Base-by-base conservation (phyloP, 2,113 vertebrate genomes). In the Saguinus imperator region DNA sequence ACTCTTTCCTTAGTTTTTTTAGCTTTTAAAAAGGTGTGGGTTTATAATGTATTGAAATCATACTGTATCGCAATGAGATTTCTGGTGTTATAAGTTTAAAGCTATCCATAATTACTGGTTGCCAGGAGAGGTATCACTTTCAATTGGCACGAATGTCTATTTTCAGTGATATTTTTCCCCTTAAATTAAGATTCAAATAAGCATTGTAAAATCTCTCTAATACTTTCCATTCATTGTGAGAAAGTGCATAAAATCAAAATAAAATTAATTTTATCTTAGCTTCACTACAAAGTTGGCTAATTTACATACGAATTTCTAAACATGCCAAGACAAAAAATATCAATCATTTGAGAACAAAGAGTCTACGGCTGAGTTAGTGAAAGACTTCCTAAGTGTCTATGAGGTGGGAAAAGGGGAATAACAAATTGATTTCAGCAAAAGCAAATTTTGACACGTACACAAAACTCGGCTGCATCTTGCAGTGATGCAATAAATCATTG, bases 261-360 rank as follows among this genome's bases (percentile, higher is more conserved):
- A 91, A 98, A 98, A 97, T 95, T 97, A 97, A 98, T 94, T 98
- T 58, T 96, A 97, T 98, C 93, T 97, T 8, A 45, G 35, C n/a
- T 97, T 98, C 95, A 93, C 50, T 92, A 97, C 70, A 64, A 97
- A 97, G 43, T 93, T 96, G 91, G 77, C 27, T 96, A 96, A 94
- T 89, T 96, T 97, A 97, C 97, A 88, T 66, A 96, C 92, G 92
- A 97, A 82, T 91, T 97, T 94, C 79, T 94, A 77, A 95, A 97
- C 52, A 96, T 48, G 93, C 64, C 92, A 95, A 97, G 84, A 96
- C 75, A 98, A 48, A 8, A 95, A 87, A 90, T 97, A 98, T 90
- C 68, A 93, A 97, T 92, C 18, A 40, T 66, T 93, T 92, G 95
- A 95, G 93, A 98, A 98, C 94, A 98, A 76, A 98, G 37, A 82